Base-by-base conservation (phyloP, 2,888 invertebrate genomes). In the Tholera decimalis region DNA sequence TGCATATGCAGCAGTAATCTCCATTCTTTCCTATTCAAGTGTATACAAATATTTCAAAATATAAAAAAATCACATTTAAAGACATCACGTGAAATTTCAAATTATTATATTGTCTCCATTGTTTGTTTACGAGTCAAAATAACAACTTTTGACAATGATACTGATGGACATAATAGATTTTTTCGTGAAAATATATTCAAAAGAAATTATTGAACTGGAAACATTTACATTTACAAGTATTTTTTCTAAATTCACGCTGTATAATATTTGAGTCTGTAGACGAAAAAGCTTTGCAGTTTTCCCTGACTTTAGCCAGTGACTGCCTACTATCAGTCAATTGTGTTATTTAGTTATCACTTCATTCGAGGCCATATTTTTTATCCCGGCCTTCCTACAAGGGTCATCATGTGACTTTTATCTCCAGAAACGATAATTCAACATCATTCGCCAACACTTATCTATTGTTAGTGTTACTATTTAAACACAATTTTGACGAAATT, bases 381-480 rank as follows among this genome's bases (percentile, higher is more conserved):
- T 37, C 22, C 56, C 44, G 20, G n/a, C 24, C 57, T 58, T 44
- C 33, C 28, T 44, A 56, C 43, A 26, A 41, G 54, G 46, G 57
- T 58, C 73, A 58, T 58, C 73, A 58, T 18, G 9, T 58, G 47
- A 5, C 26, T 44, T 22, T 77, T 78, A 75, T 75, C 74, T 53
- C 46, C 33, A 46, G 18, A 22, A 66, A 57, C 8, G 54, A 73
- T 51, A 41, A 63, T 26, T 37, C 35, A 55, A 30, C 24, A 20
- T 20, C 24, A 74, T 57, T 54, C 26, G 49, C 11, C 47, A 20
- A 44, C 46, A 22, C 28, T 68, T 78, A 75, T 75, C 51, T 37
- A 56, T 56, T 55, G 51, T 55, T 54, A 54, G 35, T 44, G 30
- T 47, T 59, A n/a, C n/a, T 41, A 35, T 9, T n/a, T n/a, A n/a